Evolutionary conservation across 2,113 vertebrate species (phyloP).

Genomic region (Patagioenas fasciata): DNA sequence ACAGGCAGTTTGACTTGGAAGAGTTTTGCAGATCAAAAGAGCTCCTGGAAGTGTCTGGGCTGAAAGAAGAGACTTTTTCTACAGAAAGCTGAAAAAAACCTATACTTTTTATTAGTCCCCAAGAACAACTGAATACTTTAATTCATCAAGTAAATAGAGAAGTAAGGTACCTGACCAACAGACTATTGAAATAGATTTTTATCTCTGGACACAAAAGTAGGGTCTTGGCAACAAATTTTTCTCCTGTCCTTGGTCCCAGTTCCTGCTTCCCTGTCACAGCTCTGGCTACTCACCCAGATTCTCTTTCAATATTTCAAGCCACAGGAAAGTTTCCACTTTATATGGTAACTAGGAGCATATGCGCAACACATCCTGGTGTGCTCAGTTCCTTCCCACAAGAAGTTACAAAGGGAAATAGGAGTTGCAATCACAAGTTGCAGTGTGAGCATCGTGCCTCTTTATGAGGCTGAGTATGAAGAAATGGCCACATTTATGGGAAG

Average conservation of each 20-base stretch:
- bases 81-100: not conserved
- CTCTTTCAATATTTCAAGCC: not conserved
- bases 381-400: not conserved
- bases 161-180: not conserved
- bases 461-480: fast-evolving
- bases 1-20: not conserved
- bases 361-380: not conserved
- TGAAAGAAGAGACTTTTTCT: not conserved
- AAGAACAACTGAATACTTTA: not conserved
- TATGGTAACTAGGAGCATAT: fast-evolving
- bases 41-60: not conserved
- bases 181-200: not conserved
- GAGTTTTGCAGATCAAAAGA: not conserved
- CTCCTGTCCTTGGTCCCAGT: not conserved
- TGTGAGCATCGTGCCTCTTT: fast-evolving
- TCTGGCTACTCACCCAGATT: not conserved
- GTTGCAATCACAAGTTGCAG: not conserved
- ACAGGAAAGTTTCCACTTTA: not conserved
- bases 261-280: not conserved
- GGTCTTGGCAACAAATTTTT: not conserved
- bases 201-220: not conserved
- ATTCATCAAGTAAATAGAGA: not conserved
- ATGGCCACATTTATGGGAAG: not conserved
- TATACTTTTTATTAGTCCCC: not conserved
- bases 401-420: fast-evolving